These are phyloP conservation scores for Amphiprion ocellaris DNA, from an alignment of 2,113 vertebrate genomes.

Conservation along the genomic window DNA sequence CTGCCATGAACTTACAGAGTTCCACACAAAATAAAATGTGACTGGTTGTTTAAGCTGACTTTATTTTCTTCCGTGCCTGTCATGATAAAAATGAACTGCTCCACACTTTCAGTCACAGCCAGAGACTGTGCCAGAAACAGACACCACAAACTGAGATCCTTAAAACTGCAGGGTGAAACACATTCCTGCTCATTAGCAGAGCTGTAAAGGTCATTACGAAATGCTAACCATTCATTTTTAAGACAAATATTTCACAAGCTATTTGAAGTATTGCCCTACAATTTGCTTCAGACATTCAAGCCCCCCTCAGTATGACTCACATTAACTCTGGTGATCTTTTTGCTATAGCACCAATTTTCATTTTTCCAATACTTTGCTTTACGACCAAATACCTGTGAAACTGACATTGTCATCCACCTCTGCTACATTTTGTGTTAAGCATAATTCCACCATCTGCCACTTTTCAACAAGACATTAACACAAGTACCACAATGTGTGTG, in stretches of 20 bases:
- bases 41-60: background rate
- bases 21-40: constrained; percentile 1
- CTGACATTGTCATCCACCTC: background rate
- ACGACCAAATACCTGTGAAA: background rate
- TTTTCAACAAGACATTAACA: background rate
- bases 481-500: background rate
- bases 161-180: background rate
- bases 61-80: background rate
- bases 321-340: background rate
- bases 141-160: background rate
- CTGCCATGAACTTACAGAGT: background rate
- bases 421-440: background rate
- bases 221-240: no score
- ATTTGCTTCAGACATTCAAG: background rate
- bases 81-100: background rate
- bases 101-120: background rate
- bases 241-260: background rate
- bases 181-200: background rate
- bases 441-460: background rate
- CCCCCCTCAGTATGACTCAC: background rate
- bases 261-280: background rate
- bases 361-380: no score
- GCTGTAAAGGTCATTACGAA: background rate
- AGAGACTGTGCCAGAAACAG: background rate
- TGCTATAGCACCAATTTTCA: no score